phyloP scores from a whole-genome alignment of 2,888 invertebrate species.

The Mythimna vitellina region DNA sequence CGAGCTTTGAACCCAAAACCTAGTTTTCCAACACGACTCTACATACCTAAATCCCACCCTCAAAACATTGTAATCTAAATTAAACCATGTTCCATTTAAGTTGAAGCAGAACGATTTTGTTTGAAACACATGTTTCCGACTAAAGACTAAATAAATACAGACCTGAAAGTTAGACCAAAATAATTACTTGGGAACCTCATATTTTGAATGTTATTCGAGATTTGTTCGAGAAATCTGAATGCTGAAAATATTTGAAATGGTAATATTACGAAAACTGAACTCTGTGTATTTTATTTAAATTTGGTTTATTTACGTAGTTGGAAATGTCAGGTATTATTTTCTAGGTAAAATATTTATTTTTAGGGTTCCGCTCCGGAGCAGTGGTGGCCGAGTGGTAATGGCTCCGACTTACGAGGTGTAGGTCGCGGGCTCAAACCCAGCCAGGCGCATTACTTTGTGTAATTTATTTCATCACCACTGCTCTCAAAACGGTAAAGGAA shows the following conservation, averaged over 20 bases:
- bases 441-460: no score
- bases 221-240: conserved; percentile 1
- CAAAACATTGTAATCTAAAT: not conserved
- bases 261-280: not conserved
- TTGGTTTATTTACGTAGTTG: not conserved
- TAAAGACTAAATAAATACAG: not conserved
- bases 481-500: no score
- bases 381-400: no score
- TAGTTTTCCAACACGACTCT: not conserved
- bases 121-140: not conserved
- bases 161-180: conserved; percentile 3
- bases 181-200: not conserved
- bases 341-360: not conserved
- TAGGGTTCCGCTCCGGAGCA: no score
- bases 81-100: not conserved
- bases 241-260: conserved; percentile 8
- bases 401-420: no score
- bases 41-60: not conserved
- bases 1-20: not conserved
- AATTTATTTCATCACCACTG: no score
- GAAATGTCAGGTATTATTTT: not conserved
- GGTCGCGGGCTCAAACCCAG: no score
- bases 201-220: not conserved
- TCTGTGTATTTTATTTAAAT: not conserved
- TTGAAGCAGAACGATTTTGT: conserved; percentile 10